Base-by-base conservation (phyloP, 1,140 invertebrate genomes). In the Drosophila burlai region DNA sequence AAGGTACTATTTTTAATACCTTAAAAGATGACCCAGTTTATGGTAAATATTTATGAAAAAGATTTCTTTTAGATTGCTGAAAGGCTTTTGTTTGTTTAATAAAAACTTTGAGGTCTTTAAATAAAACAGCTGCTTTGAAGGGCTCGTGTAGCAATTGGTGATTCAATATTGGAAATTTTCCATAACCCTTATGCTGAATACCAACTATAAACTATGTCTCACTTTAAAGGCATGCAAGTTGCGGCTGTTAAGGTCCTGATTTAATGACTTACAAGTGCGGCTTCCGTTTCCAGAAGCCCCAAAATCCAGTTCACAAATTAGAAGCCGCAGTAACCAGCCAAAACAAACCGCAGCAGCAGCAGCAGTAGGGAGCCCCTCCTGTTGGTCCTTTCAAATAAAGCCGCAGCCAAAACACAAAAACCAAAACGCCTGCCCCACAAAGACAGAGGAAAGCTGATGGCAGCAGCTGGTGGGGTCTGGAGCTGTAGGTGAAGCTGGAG, bases 261-360 rank as follows among this genome's bases (percentile, higher is more conserved):
- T 82, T 71, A 82, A 86, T 82, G 83, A 69, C 62, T 82, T 65
- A 76, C 80, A 79, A 72, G 54, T 76, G 68, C 34, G 60, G 52
- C 61, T 60, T 57, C 52, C 64, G 40, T 34, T 68, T 31, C 67
- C 29, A 38, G 24, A 59, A 64, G 75, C 75, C 69, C 60, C 49
- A 45, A 74, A 85, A 85, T 76, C 75, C 69, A 80, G 79, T 86
- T 87, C 62, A 68, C 83, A 86, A 86, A 87, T 83, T 82, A 64
- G 55, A 80, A 82, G 76, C 79, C 83, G 64, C 83, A 82, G 74
- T 57, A 68, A 66, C 69, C 79, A 72, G 67, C 71, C 77, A 67
- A 57, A 76, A 68, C 75, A 61, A 80, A 63, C 81, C 66, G 40
- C 66, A 80, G 62, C 49, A 69, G 43, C 49, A 69, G 43, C 40